A percentile compares a stretch with the other conserved stretches of the same genome.
Evolutionary conservation across 2,888 invertebrate genomes (phyloP).

Genomic region (Eledona agricola): DNA sequence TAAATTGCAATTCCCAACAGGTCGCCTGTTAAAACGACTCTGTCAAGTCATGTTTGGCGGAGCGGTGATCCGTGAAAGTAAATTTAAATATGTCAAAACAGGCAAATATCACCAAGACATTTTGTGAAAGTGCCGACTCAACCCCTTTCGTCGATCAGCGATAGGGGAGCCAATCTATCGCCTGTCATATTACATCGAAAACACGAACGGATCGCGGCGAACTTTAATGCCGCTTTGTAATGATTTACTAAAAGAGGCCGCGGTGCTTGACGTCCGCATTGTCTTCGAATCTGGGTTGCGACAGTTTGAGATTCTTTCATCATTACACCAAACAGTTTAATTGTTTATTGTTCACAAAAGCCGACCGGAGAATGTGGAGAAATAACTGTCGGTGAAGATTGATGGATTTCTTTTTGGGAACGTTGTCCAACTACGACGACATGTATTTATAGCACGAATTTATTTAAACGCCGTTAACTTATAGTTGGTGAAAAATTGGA

Average conservation of each 20-base stretch:
- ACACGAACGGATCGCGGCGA: slow-evolving; percentile 18
- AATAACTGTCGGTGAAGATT: too few relatives aligned
- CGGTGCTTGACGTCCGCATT: slow-evolving; percentile 1
- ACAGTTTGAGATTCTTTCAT: too few relatives aligned
- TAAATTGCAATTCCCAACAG: slow-evolving; percentile 36
- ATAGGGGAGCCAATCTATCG: slow-evolving; percentile 32
- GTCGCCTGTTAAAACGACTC: slow-evolving; percentile 37
- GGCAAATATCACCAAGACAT: slow-evolving; percentile 46
- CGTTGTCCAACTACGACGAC: too few relatives aligned
- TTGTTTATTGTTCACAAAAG: too few relatives aligned
- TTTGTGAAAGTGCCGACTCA: slow-evolving; percentile 32
- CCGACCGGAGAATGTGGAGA: too few relatives aligned
- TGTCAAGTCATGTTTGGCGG: slow-evolving; percentile 36
- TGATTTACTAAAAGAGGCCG: slow-evolving; percentile 12
- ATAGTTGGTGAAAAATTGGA: too few relatives aligned
- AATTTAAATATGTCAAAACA: slow-evolving; percentile 47
- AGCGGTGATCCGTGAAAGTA: slow-evolving; percentile 46
- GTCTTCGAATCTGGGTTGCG: slow-evolving; percentile 10
- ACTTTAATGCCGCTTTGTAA: slow-evolving; percentile 18
- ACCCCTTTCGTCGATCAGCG: slow-evolving; percentile 28
- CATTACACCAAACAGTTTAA: too few relatives aligned
- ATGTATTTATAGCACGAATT: too few relatives aligned
- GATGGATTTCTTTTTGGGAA: too few relatives aligned
- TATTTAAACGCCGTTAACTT: too few relatives aligned
- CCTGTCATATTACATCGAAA: slow-evolving; percentile 32